A percentile compares a stretch with the other conserved stretches of the same genome.
Conservation (phyloP, 2,113 vertebrate genomes). For the Phyllostomus hastatus region DNA sequence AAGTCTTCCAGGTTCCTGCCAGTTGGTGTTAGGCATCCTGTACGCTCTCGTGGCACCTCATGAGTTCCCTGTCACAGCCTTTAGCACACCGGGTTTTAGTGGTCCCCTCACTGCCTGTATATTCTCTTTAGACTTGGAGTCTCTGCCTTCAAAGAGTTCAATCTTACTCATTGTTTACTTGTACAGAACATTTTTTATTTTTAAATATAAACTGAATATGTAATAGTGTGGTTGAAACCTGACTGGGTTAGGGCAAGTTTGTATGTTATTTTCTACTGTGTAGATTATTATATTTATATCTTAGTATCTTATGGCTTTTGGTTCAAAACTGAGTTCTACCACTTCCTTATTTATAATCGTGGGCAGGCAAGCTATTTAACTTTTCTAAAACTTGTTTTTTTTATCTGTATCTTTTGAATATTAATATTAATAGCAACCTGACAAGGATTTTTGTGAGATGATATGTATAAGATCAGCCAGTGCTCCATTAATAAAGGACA, state of each 20-base stretch:
- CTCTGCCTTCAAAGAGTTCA: not conserved
- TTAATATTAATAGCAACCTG: not conserved
- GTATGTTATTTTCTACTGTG: not conserved
- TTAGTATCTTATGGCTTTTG: not conserved
- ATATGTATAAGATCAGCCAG: not conserved
- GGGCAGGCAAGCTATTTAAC: not conserved
- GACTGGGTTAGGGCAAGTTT: slow-evolving; percentile 51
- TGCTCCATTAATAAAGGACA: not conserved
- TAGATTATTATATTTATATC: not conserved
- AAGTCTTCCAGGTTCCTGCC: not conserved
- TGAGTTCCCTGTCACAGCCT: not conserved
- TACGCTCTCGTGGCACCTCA: not conserved
- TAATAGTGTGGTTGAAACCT: not conserved
- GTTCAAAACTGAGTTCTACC: not conserved
- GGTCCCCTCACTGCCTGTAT: not conserved
- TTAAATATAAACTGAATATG: not conserved
- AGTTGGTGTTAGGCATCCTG: not conserved
- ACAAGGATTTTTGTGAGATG: not conserved
- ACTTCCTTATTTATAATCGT: not conserved
- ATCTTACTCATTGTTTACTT: not conserved
- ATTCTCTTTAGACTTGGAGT: not conserved
- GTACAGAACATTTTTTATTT: not conserved
- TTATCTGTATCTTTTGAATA: not conserved
- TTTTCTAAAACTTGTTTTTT: not conserved
- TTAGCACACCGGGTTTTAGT: not conserved